Base-by-base conservation (phyloP, 2,888 invertebrate species). In the Ectemnius cavifrons region DNA sequence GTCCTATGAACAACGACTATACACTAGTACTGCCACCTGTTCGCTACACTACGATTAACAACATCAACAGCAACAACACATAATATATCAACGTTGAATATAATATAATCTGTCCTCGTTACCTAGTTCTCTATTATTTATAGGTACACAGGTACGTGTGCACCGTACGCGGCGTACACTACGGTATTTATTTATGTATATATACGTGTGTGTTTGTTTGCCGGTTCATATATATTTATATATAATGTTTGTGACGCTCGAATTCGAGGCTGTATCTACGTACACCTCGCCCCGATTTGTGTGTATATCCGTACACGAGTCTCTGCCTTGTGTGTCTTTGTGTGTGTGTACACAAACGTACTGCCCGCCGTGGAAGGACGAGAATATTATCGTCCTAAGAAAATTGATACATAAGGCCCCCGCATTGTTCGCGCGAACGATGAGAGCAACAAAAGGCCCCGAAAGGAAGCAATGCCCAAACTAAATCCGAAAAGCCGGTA, bases 31-130 rank as follows among this genome's bases (percentile, higher is more conserved):
- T 83, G 69, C 67, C 68, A 78, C 58, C 75, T 71, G 75, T 56
- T 67, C 63, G 64, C 77, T 86, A 88, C 67, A 75, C 86, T 86
- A 89, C 80, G 79, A 81, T 89, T 88, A 90, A 89, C 88, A 91
- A 91, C 90, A 91, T 89, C 87, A 90, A 91, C 90, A 89, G 87
- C 90, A 90, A 90, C 88, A 90, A 90, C 90, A 90, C 89, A 87
- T 89, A 88, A 87, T 90, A 88, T 85, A 84, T 89, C 85, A 90
- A 89, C 89, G 84, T 84, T 85, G 37, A 85, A 88, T 83, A 82
- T 79, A 84, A 75, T 84, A 75, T 52, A 52, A 52, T 78, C 73
- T 80, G 73, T 79, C 77, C 73, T 75, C 65, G 73, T 73, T 80
- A 28, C 59, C 70, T 82, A 84, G 52, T 66, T 71, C 20, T 67